Evolutionary conservation across 1,140 invertebrate genomes (phyloP), one percentile per base, ranked within the genome.

Genomic region (Gerris buenoi): DNA sequence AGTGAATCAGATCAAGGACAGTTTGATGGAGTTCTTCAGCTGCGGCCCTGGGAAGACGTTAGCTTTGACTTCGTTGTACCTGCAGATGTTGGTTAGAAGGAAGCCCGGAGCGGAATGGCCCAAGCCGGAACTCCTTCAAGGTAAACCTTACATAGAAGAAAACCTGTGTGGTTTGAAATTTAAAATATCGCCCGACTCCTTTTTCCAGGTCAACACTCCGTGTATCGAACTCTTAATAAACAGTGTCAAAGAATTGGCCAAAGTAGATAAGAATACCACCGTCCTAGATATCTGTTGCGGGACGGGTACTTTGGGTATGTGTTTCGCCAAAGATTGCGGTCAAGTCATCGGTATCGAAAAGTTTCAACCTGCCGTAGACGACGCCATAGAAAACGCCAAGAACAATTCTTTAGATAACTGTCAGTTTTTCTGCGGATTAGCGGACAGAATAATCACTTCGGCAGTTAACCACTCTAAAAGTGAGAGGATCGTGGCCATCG

Each of bases 241-340:
- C 70, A 83, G 84, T 27, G 88, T 95, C 1, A 89, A 88, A 27
- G 87, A 94, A n/a, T 75, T 93, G 68, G 85, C 84, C 25, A 74
- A 83, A 27, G 81, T 88, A 15, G 81, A 81, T 26, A 66, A 76
- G n/a, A 77, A 86, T 10, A 89, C 87, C 0, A 85, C 87, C 1
- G 76, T 98, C 2, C 73, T 99, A 1, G 97, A 99, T 77, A 87
- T 99, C 67, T 99, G 96, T 75, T 98, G 96, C 77, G 97, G 97
- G 3, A 97, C 94, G 5, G 97, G 97, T 18, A 96, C 95, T 2
- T 98, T 99, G 74, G 95, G 95, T 0, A 76, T 98, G 1, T 89
- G 86, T 72, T 86, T 98, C 75, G 88, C 95, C 25, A 85, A 88
- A 79, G 86, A 88, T 70, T 90, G 88, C 73, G 81, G 81, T n/a